A percentile compares a stretch with the other conserved stretches of the same genome.
Conservation (phyloP, 2,888 invertebrate species). For the Danaus chrysippus region DNA sequence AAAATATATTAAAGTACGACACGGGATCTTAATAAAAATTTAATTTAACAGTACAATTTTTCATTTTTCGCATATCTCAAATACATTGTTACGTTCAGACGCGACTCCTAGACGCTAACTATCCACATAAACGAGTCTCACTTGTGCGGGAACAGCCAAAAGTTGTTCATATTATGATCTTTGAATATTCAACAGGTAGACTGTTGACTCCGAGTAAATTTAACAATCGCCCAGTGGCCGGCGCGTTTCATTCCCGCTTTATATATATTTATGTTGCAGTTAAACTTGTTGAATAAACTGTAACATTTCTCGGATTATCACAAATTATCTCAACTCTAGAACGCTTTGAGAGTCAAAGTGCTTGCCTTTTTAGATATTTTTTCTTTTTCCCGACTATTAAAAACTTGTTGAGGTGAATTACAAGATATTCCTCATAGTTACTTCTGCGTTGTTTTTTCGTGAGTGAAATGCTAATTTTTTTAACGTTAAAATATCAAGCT, state of each 20-base stretch:
- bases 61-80: too few relatives aligned
- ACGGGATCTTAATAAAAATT: too few relatives aligned
- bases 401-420: conserved; percentile 47
- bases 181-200: conserved; percentile 2
- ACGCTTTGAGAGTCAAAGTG: conserved; percentile 32
- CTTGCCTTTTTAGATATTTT: conserved; percentile 36
- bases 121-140: neutral
- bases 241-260: neutral
- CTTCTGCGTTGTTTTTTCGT: conserved; percentile 16
- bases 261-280: neutral
- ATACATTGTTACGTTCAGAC: too few relatives aligned
- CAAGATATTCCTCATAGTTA: conserved; percentile 38
- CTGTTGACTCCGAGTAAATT: neutral
- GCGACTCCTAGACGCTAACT: too few relatives aligned
- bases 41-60: too few relatives aligned
- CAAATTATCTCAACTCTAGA: conserved; percentile 31
- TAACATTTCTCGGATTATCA: conserved; percentile 26
- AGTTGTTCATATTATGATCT: too few relatives aligned
- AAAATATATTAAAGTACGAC: too few relatives aligned
- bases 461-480: neutral
- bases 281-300: conserved; percentile 1
- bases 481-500: too few relatives aligned
- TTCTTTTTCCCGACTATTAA: conserved; percentile 42
- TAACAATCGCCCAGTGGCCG: neutral
- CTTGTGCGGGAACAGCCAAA: neutral